These are phyloP conservation scores for Rhinoraja longicauda DNA, from an alignment of 2,797 vertebrate species.

Conservation along the genomic window DNA sequence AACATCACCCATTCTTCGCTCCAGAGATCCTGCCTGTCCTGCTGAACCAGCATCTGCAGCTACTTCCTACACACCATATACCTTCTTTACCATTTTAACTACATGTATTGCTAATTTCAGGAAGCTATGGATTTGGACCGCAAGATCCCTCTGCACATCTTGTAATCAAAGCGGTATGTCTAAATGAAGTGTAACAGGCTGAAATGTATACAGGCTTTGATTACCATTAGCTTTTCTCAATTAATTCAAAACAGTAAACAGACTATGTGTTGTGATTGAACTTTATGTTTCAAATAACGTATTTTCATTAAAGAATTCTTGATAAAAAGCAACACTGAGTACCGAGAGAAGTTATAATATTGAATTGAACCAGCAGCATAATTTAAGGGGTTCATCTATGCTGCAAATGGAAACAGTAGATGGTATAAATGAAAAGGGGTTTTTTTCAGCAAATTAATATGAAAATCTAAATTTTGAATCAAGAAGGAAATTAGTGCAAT, in stretches of 20 bases:
- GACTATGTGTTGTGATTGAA: background rate
- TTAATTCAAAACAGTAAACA: background rate
- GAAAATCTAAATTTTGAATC: background rate
- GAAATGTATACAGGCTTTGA: background rate
- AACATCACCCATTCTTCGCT: no score
- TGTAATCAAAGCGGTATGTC: background rate
- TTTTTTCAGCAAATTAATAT: background rate
- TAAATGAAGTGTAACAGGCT: background rate
- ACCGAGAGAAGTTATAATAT: background rate
- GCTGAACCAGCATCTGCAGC: no score
- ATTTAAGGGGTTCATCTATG: background rate
- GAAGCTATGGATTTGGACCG: no score
- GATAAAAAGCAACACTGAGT: background rate
- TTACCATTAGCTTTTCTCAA: background rate
- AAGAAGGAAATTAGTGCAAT: background rate
- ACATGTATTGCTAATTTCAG: no score
- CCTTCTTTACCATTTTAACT: no score
- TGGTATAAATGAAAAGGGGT: background rate
- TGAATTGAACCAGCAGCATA: background rate
- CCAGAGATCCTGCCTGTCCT: no score
- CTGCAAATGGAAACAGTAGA: background rate
- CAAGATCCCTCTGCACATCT: no score
- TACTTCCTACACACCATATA: no score
- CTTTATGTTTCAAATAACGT: background rate
- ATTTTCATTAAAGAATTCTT: background rate